A percentile compares a stretch with the other conserved stretches of the same genome.
phyloP scores from a whole-genome alignment of 2,113 vertebrate genomes.

The Scomber scombrus region DNA sequence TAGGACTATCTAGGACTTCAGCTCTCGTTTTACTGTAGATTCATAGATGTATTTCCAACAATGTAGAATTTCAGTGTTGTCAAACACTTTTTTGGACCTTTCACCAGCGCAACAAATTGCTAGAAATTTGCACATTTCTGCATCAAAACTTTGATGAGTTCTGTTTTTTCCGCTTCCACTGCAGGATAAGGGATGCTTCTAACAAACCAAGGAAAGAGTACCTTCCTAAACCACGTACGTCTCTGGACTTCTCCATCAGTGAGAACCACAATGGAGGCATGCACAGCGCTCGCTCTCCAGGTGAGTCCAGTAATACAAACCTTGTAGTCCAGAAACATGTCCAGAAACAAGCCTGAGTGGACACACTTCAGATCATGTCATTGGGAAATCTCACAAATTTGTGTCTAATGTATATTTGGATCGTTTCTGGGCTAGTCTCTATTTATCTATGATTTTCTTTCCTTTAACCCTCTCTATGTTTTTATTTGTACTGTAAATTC shows the following conservation, averaged over 20 bases:
- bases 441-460: slow-evolving; percentile 4
- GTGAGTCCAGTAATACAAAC: slow-evolving; percentile 76
- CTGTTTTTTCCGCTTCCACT: slow-evolving; percentile 8
- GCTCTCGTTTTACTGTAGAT: neutral
- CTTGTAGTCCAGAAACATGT: slow-evolving; percentile 17
- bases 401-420: neutral
- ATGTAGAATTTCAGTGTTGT: neutral
- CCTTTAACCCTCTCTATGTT: slow-evolving; percentile 8
- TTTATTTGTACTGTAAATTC: slow-evolving; percentile 53
- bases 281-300: slow-evolving; percentile 91
- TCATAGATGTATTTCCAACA: neutral
- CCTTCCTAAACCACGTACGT: slow-evolving; percentile 92
- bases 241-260: slow-evolving; percentile 90
- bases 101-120: neutral
- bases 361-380: neutral
- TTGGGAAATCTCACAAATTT: neutral
- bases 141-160: neutral
- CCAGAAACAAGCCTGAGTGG: slow-evolving; percentile 23
- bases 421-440: slow-evolving; percentile 41
- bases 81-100: neutral
- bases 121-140: neutral
- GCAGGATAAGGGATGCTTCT: slow-evolving; percentile 93
- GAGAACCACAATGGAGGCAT: slow-evolving; percentile 95
- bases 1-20: too few relatives aligned
- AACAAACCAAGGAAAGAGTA: slow-evolving; percentile 93